Percentiles rank a stretch among this genome's conserved stretches.
phyloP scores from a whole-genome alignment of 1,140 invertebrate species.

The Andricus grossulariae region DNA sequence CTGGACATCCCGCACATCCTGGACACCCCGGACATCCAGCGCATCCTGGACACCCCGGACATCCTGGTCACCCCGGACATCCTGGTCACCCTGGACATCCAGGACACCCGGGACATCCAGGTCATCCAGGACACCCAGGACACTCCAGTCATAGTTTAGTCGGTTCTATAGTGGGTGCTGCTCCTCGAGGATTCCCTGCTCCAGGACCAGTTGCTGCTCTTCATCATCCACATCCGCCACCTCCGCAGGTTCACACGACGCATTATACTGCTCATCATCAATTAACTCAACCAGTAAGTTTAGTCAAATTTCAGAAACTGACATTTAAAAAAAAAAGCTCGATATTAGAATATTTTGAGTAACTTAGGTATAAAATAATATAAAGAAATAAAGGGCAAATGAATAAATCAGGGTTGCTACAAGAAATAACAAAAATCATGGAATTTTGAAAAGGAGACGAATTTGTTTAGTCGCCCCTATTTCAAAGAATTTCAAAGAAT shows the following conservation, averaged over 20 bases:
- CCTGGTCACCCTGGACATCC: background rate
- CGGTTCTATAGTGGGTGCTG: slow-evolving; percentile 62
- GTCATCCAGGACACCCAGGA: slow-evolving; percentile 49
- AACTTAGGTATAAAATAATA: background rate
- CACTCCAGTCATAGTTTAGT: slow-evolving; percentile 69
- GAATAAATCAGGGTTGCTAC: too few species aligned
- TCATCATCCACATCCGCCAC: slow-evolving; percentile 67
- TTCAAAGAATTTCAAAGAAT: too few species aligned
- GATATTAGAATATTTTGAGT: too few species aligned
- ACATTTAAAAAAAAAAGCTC: background rate
- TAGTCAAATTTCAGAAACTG: background rate
- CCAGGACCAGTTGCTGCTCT: slow-evolving; percentile 66
- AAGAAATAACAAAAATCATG: too few species aligned
- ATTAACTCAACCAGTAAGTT: slow-evolving; percentile 68
- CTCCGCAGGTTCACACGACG: slow-evolving; percentile 67
- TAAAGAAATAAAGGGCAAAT: too few species aligned
- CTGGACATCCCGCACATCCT: background rate
- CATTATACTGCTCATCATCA: slow-evolving; percentile 71
- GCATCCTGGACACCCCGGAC: slow-evolving; percentile 65
- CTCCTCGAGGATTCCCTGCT: slow-evolving; percentile 68
- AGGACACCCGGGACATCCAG: background rate
- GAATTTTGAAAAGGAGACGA: too few species aligned
- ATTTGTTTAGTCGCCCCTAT: too few species aligned
- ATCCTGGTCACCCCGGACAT: slow-evolving; percentile 44
- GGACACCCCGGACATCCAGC: background rate